A percentile compares a stretch with the other conserved stretches of the same genome.
Evolutionary conservation across 2,888 invertebrate species (phyloP).

Genomic region (Trichacis sp.): DNA sequence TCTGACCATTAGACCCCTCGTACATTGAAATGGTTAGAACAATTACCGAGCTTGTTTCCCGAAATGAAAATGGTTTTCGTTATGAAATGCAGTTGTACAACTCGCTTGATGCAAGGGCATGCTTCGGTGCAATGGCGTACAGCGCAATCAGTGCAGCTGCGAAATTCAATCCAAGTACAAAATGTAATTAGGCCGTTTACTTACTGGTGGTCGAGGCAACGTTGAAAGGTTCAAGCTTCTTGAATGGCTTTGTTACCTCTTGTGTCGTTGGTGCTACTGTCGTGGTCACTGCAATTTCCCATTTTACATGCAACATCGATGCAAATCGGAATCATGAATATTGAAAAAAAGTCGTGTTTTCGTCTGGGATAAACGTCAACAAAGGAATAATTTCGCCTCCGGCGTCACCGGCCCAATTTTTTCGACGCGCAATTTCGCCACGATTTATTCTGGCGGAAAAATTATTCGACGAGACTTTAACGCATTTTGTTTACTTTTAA

Average conservation of each 20-base stretch:
- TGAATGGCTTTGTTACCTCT: conserved; percentile 57
- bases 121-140: conserved; percentile 3
- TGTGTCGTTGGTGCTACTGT: conserved; percentile 60
- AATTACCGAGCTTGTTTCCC: too few relatives aligned
- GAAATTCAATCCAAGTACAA: conserved; percentile 16
- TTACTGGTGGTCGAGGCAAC: conserved; percentile 56
- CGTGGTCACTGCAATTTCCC: conserved; percentile 64
- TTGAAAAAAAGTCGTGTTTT: conserved; percentile 35
- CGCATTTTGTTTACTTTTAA: too few relatives aligned
- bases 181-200: conserved; percentile 47
- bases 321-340: conserved; percentile 58
- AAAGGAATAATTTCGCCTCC: not conserved
- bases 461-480: too few relatives aligned
- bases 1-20: too few relatives aligned
- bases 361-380: conserved; percentile 25
- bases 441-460: too few relatives aligned
- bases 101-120: not conserved
- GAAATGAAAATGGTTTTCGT: too few relatives aligned
- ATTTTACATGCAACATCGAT: conserved; percentile 65
- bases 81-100: not conserved
- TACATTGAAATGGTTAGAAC: too few relatives aligned
- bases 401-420: not conserved
- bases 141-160: conserved; percentile 14
- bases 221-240: conserved; percentile 57
- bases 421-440: not conserved